Base-by-base conservation (phyloP, 2,888 invertebrate species). In the Luperina testacea region DNA sequence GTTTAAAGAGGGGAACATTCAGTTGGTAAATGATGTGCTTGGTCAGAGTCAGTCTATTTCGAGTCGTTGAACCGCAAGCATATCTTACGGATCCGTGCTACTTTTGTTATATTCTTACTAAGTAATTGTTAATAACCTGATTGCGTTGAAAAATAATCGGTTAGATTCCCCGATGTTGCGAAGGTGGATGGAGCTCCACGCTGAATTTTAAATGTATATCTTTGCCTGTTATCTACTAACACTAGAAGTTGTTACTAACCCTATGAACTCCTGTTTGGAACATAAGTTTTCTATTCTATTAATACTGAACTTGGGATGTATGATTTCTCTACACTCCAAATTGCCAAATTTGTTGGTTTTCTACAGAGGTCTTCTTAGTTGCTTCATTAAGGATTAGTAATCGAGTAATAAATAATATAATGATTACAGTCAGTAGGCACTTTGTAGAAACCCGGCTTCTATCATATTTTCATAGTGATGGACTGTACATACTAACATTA, bases 401-500 rank as follows among this genome's bases (percentile, higher is more conserved):
- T 48, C 13, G 27, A 51, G 20, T 51, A 32, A 51, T 32, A 27
- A 64, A 64, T 64, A 38, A 17, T 48, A 38, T 67, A 32, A 38
- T 57, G 11, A 45, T 45, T 53, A 5, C 9, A 11, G 20, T 38
- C 27, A 63, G 13, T 65, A 32, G 32, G 32, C 1, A 20, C 67
- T 57, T 72, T 72, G 53, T 32, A 67, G 27, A 61, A 61, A 45
- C 2, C 27, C 32, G 15, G 32, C 20, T 59, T 38, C 61, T 15
- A 42, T 73, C 6, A 63, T 76, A 69, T 42, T 57, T 38, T 72
- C 67, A 27, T 68, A 78, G 75, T 82, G 81, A 78, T 78, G 76
- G 84, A 77, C 80, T 83, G 80, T 75, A 77, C 80, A 77, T 38
- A 88, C 82, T 81, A 70, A 88, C 81, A 86, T 90, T 89, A 91